Evolutionary conservation across 2,113 vertebrate species (phyloP), one percentile per base, ranked within the genome.

Genomic region (Drymodes brunneopygia): DNA sequence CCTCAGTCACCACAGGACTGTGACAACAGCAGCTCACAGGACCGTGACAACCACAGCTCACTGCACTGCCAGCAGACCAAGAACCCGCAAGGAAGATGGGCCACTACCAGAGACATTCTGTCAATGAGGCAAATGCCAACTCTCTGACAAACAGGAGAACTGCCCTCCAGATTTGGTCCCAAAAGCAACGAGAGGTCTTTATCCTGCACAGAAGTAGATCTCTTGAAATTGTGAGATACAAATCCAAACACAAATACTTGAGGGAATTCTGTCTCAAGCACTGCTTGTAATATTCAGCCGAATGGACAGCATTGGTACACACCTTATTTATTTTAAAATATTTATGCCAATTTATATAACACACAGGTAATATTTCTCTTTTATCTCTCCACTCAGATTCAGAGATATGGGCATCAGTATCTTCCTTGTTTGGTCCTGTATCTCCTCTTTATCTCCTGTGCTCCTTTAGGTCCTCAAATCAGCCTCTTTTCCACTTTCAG

Each of bases 41-140:
- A 70, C 21, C 2, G 5, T 4, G 9, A n/a, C 29, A 51, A 2
- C 22, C 81, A 9, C 31, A 84, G 38, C 53, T 77, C n/a, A 42
- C 9, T 29, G 57, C 45, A 57, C 66, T 72, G 48, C 53, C 44
- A 8, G 5, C 53, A 17, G 48, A 50, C 11, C 48, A 81, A 79
- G 40, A 79, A 13, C 28, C 13, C 0, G 0, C 29, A 50, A 42
- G 45, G 38, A 79, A 61, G 23, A 57, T 8, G 42, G 18, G n/a
- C 16, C 53, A 2, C n/a, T 35, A 2, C 20, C 5, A 8, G 45
- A 81, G 29, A 33, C 0, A 0, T 17, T 23, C 20, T 15, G 36
- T 18, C 1, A 1, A 78, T 6, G 4, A 50, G 33, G 17, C 0
- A 2, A 89, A 20, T 28, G 61, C 61, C 77, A 85, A 7, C 31